Evolutionary conservation across 2,888 invertebrate species (phyloP).

Genomic region (Drosophila rellima): DNA sequence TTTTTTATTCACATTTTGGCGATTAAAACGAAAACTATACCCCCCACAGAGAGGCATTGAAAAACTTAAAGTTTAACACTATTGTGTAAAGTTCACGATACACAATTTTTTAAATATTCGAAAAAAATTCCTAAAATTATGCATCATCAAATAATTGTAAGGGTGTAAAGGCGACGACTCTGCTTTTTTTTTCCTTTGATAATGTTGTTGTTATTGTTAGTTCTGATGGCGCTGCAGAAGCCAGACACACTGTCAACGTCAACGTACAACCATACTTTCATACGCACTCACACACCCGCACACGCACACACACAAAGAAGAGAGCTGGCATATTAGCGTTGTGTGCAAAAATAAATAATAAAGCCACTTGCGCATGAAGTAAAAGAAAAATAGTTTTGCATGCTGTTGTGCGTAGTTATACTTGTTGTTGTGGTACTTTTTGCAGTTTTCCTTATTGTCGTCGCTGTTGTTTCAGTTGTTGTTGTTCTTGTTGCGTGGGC

Average conservation of each 20-base stretch:
- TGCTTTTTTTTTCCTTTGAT: neutral
- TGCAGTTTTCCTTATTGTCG: conserved; percentile 17
- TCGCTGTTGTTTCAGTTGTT: conserved; percentile 4
- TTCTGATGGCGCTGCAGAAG: conserved; percentile 14
- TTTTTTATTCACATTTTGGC: too few relatives aligned
- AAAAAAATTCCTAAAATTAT: too few relatives aligned
- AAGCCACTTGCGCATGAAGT: conserved; percentile 65
- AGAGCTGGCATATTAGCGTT: conserved; percentile 51
- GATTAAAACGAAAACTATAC: too few relatives aligned
- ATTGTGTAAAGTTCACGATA: too few relatives aligned
- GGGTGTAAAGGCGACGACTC: neutral
- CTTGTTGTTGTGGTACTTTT: conserved; percentile 31
- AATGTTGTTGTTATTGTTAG: conserved; percentile 35
- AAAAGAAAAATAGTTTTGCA: conserved; percentile 45
- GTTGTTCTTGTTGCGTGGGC: conserved; percentile 35
- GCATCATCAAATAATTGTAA: neutral
- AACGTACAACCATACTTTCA: conserved; percentile 26
- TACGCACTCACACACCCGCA: conserved; percentile 11
- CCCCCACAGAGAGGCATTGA: too few relatives aligned
- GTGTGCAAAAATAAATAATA: conserved; percentile 73
- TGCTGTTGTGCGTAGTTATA: conserved; percentile 29
- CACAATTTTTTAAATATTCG: too few relatives aligned
- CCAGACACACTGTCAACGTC: conserved; percentile 57
- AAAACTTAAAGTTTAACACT: too few relatives aligned
- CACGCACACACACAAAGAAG: conserved; percentile 6